phyloP scores from a whole-genome alignment of 2,113 vertebrate genomes.

The Upupa epops region DNA sequence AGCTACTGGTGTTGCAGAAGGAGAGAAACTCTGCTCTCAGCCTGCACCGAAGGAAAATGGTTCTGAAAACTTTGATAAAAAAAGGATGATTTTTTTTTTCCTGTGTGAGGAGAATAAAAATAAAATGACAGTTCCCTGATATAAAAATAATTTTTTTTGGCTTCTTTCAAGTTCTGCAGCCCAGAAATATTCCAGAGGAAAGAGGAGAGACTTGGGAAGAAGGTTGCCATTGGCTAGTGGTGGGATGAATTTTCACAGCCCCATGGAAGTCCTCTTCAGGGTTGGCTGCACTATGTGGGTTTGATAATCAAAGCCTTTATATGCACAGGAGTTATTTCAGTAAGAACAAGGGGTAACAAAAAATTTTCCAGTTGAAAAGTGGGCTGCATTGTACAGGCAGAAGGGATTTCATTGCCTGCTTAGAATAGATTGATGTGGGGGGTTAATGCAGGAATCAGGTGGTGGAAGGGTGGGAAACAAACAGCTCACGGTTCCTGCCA shows the following conservation, averaged over 20 bases:
- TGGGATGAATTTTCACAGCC: background rate
- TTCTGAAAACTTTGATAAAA: background rate
- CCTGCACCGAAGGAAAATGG: rapidly evolving
- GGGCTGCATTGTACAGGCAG: background rate
- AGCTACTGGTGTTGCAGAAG: background rate
- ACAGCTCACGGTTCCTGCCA: background rate
- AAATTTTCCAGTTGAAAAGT: background rate
- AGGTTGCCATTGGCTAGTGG: background rate
- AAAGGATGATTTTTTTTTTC: background rate
- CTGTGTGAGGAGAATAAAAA: background rate
- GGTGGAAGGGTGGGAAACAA: slow-evolving; percentile 5
- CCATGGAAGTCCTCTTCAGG: background rate
- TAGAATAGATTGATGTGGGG: background rate
- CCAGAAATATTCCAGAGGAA: background rate
- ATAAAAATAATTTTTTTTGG: slow-evolving; percentile 18
- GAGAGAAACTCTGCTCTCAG: background rate
- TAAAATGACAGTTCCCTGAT: slow-evolving; percentile 8
- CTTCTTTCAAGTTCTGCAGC: background rate
- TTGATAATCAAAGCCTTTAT: background rate
- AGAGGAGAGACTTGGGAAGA: background rate
- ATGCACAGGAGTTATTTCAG: background rate
- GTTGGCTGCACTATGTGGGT: background rate
- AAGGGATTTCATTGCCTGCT: background rate
- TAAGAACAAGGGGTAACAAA: background rate
- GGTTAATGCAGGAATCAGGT: background rate